phyloP scores from a whole-genome alignment of 1,140 invertebrate genomes.

The Pristionchus pacificus region DNA sequence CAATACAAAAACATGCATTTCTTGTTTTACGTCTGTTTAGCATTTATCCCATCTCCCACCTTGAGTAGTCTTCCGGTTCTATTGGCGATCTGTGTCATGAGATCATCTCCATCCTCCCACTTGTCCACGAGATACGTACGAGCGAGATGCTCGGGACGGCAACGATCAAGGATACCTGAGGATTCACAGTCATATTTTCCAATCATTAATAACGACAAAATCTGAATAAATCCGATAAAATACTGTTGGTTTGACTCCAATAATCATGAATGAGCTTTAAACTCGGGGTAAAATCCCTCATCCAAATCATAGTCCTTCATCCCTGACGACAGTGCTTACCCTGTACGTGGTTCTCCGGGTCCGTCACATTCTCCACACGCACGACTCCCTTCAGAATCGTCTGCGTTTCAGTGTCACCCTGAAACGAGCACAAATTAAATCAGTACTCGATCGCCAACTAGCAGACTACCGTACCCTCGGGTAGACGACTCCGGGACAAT shows the following conservation, averaged over 20 bases:
- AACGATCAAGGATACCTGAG: constrained; percentile 72
- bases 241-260: too few relatives aligned
- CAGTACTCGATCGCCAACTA: background rate
- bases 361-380: constrained; percentile 85
- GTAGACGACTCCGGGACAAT: constrained; percentile 98
- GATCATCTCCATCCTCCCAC: constrained; percentile 72
- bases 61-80: constrained; percentile 84
- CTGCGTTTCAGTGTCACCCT: constrained; percentile 80
- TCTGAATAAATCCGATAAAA: background rate
- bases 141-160: constrained; percentile 79
- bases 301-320: too few relatives aligned
- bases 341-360: constrained; percentile 88
- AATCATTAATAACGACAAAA: constrained; percentile 7
- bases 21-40: too few relatives aligned
- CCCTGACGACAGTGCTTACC: too few relatives aligned
- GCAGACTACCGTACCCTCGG: constrained; percentile 62
- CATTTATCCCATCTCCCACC: constrained; percentile 2
- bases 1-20: too few relatives aligned
- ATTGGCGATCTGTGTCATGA: constrained; percentile 82
- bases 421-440: background rate
- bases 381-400: constrained; percentile 81
- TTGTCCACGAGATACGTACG: constrained; percentile 73
- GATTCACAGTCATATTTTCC: too few relatives aligned
- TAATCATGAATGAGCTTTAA: too few relatives aligned
- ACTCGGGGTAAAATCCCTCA: too few relatives aligned